phyloP scores from a whole-genome alignment of 2,888 invertebrate genomes.

The Drosophila koepferae region DNA sequence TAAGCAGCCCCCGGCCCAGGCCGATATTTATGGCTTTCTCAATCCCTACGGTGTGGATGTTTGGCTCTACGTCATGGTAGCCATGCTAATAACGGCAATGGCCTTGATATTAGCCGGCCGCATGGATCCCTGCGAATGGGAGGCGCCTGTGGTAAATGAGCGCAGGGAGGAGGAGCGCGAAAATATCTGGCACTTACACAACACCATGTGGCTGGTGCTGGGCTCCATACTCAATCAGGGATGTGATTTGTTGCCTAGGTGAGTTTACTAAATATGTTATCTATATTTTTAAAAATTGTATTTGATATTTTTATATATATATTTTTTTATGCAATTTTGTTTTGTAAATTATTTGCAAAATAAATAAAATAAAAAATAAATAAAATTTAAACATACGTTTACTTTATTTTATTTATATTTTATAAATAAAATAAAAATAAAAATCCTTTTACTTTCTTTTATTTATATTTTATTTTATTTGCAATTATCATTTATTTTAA shows the following conservation, averaged over 20 bases:
- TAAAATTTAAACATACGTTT: too few relatives aligned
- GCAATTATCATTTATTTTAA: too few relatives aligned
- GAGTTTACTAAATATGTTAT: not conserved
- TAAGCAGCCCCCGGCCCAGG: constrained; percentile 89
- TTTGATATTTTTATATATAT: too few relatives aligned
- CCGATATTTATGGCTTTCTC: constrained; percentile 94
- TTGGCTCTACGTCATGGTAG: constrained; percentile 95
- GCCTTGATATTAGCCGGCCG: constrained; percentile 91
- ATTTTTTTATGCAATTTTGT: too few relatives aligned
- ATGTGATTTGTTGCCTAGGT: constrained; percentile 95
- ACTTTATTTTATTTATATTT: too few relatives aligned
- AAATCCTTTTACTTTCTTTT: too few relatives aligned
- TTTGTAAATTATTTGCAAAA: too few relatives aligned
- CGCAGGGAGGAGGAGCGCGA: constrained; percentile 93
- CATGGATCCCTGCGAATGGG: constrained; percentile 90
- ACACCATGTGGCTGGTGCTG: constrained; percentile 97
- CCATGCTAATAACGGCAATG: constrained; percentile 92
- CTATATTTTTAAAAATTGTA: too few relatives aligned
- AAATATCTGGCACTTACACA: constrained; percentile 94
- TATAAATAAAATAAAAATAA: too few relatives aligned
- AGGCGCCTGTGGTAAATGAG: constrained; percentile 95
- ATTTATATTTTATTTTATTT: too few relatives aligned
- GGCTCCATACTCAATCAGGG: constrained; percentile 97
- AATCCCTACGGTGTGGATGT: constrained; percentile 94
- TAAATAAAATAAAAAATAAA: too few relatives aligned